Evolutionary conservation across 2,888 invertebrate species (phyloP), one percentile per base, ranked within the genome.

Genomic region (Drosophila kambysellisi): DNA sequence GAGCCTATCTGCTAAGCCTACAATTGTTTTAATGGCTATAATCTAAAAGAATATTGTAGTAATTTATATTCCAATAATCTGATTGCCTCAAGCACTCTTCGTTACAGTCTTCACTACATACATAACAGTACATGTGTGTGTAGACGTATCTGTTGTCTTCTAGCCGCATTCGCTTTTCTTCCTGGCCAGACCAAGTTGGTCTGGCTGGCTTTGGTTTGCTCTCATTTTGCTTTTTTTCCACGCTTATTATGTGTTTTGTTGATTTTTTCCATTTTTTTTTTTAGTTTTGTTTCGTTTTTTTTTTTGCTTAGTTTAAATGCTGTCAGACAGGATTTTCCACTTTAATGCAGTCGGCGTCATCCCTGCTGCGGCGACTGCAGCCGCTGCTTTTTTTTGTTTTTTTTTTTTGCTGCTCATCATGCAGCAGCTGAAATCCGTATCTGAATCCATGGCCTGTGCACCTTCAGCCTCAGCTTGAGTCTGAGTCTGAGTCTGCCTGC

Each of bases 241-340:
- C 83, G 82, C 86, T 82, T 82, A 83, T 81, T 82, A 88, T 85
- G 79, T 81, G 69, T 77, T 83, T 70, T 72, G 75, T 76, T 67
- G 64, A 52, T 58, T 68, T 67, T 81, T 76, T 81, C 8, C 12
- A 74, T 77, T 82, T 72, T 70, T 25, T 68, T 59, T 79, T 76
- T 74, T 20, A 12, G n/a, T 20, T 82, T 82, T 66, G 25, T 25
- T 25, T 25, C 25, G 25, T 48, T 63, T 53, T 67, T 58, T 64
- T 54, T 81, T 75, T 80, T 82, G 79, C 46, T 46, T 78, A 57
- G 83, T 74, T 76, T 87, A 71, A 86, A 90, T 89, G 91, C 79
- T 90, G 90, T 88, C 90, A 90, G 89, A 90, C 90, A 89, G 90
- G 90, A 91, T 91, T 90, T 91, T 89, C 91, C 79, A 87, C 90